A percentile compares a stretch with the other conserved stretches of the same genome.
phyloP scores from a whole-genome alignment of 1,140 invertebrate genomes.

The Drosophila bipectinata region DNA sequence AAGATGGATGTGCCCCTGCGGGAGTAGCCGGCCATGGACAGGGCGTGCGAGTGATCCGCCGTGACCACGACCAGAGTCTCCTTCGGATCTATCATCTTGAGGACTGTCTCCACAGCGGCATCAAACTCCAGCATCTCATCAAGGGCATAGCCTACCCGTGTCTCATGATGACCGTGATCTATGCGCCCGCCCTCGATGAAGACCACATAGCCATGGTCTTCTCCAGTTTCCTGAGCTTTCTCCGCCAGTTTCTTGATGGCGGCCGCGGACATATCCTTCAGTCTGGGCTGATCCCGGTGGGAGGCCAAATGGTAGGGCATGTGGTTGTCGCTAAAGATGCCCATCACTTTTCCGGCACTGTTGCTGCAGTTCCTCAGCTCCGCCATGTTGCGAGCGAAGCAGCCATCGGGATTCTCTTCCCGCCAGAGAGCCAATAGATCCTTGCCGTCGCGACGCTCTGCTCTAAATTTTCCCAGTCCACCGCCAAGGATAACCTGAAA shows the following conservation, averaged over 20 bases:
- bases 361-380: constrained; percentile 79
- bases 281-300: constrained; percentile 87
- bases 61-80: constrained; percentile 89
- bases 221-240: background rate
- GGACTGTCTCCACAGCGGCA: constrained; percentile 87
- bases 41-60: constrained; percentile 88
- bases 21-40: constrained; percentile 89
- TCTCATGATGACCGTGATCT: constrained; percentile 89
- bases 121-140: constrained; percentile 89
- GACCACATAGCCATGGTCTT: constrained; percentile 87
- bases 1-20: constrained; percentile 88
- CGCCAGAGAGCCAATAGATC: constrained; percentile 85
- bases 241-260: constrained; percentile 87
- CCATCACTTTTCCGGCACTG: constrained; percentile 79
- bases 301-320: constrained; percentile 85
- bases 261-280: constrained; percentile 90
- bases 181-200: constrained; percentile 89
- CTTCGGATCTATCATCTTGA: constrained; percentile 85
- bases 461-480: constrained; percentile 87
- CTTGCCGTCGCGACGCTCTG: constrained; percentile 84
- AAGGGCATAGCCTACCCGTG: constrained; percentile 86
- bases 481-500: constrained; percentile 86
- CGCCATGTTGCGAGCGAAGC: constrained; percentile 87
- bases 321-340: constrained; percentile 85
- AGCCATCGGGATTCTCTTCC: constrained; percentile 57